Conservation (phyloP, 2,797 vertebrate genomes). For the Hipposideros larvatus region DNA sequence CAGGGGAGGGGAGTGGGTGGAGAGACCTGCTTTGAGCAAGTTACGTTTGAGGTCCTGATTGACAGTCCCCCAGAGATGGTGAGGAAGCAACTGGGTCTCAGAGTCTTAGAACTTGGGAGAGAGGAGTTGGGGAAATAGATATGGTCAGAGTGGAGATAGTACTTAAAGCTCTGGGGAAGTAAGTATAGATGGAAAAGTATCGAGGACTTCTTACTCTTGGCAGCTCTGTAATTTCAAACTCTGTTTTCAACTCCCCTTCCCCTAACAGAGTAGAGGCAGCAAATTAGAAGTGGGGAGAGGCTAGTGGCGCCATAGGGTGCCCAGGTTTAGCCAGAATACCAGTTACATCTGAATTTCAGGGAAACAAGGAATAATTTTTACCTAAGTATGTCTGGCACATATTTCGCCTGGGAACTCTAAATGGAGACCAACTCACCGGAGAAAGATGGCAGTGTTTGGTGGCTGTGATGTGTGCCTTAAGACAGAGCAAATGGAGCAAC, state of each 20-base stretch:
- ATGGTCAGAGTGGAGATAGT: neutral
- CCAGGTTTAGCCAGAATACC: neutral
- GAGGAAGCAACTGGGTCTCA: neutral
- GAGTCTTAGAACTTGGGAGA: neutral
- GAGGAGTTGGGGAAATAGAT: neutral
- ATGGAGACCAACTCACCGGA: neutral
- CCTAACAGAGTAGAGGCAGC: neutral
- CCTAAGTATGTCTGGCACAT: neutral
- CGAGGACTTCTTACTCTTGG: neutral
- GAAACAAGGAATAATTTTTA: neutral
- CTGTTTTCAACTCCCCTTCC: neutral
- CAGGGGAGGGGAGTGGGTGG: too few species aligned
- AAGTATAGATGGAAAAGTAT: neutral
- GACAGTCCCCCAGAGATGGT: neutral
- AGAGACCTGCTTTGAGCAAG: neutral
- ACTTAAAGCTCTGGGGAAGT: neutral
- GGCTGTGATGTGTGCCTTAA: neutral
- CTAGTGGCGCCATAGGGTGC: neutral
- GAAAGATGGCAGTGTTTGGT: neutral
- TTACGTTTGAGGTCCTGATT: neutral
- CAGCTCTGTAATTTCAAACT: neutral
- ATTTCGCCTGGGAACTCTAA: neutral
- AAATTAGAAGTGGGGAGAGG: neutral
- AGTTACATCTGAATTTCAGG: conserved; percentile 8
- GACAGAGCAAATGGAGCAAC: neutral